Conservation (phyloP, 92 coral and sea anemone species). For the Desmophyllum pertusum region DNA sequence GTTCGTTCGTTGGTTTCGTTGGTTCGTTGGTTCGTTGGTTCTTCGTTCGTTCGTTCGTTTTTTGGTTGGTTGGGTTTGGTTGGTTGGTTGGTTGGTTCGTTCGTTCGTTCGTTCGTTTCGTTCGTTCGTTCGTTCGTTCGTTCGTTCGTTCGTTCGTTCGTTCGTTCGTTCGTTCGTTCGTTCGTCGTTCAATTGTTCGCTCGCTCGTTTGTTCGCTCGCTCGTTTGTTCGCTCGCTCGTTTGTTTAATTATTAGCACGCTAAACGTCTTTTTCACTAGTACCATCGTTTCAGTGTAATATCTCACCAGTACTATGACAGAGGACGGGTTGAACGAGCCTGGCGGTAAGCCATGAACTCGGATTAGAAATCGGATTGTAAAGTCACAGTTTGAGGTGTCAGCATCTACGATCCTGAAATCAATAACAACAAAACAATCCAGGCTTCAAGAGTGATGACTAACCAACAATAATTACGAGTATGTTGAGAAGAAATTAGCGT, state of each 20-base stretch:
- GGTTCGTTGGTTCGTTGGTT: neutral
- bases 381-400: conserved; percentile 74
- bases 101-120: neutral
- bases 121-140: neutral
- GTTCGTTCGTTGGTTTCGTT: neutral
- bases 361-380: conserved; percentile 72
- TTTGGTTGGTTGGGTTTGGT: neutral
- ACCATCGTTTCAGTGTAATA: no score
- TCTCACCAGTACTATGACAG: conserved; percentile 80
- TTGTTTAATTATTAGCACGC: no score
- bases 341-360: conserved; percentile 89
- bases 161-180: neutral
- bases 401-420: conserved; percentile 62
- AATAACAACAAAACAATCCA: neutral
- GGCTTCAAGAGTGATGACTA: neutral
- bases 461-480: no score
- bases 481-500: no score
- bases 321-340: conserved; percentile 86
- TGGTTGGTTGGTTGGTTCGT: neutral
- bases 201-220: neutral
- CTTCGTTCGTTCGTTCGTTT: no score
- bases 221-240: neutral
- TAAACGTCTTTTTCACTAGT: no score
- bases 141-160: neutral
- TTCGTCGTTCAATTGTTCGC: neutral